Conservation (phyloP, 2,888 invertebrate species). For the Lasioglossum pauxillum region DNA sequence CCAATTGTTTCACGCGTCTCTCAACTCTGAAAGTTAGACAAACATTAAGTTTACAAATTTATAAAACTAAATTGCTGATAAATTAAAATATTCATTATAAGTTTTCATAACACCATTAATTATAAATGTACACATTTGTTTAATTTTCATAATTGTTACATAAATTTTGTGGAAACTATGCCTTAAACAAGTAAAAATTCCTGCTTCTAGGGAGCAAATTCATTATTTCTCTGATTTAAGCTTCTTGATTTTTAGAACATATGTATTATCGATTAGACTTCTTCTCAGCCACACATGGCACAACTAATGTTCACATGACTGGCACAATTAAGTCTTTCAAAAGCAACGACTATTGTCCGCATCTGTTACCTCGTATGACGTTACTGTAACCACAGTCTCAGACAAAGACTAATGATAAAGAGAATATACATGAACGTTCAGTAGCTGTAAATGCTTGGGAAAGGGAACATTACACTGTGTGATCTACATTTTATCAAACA, state of each 20-base stretch:
- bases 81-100: neutral
- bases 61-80: neutral
- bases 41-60: neutral
- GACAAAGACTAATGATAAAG: slow-evolving; percentile 36
- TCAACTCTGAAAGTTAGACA: neutral
- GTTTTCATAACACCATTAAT: neutral
- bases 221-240: neutral
- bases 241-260: neutral
- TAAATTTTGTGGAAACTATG: neutral
- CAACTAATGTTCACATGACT: neutral
- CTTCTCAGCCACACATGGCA: neutral
- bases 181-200: neutral
- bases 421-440: slow-evolving; percentile 42
- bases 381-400: slow-evolving; percentile 17
- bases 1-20: too few relatives aligned
- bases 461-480: slow-evolving; percentile 56
- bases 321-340: slow-evolving; percentile 8
- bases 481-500: slow-evolving; percentile 71
- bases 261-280: neutral
- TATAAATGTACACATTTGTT: neutral
- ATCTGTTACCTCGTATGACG: neutral
- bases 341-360: neutral
- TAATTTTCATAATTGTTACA: neutral
- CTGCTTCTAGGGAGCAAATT: neutral
- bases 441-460: slow-evolving; percentile 59